phyloP scores from a whole-genome alignment of 2,113 vertebrate species.

The Chlorocebus sabaeus region DNA sequence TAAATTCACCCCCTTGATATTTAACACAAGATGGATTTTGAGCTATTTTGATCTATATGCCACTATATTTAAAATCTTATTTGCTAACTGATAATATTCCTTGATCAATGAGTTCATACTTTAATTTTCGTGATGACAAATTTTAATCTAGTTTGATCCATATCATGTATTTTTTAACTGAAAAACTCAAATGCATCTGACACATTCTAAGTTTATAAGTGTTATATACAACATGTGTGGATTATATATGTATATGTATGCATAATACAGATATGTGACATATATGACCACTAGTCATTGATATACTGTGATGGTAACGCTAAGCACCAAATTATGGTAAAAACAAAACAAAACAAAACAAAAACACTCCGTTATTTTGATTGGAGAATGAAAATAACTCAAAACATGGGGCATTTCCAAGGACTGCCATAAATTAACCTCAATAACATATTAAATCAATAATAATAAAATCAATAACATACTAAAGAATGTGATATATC shows the following conservation, averaged over 20 bases:
- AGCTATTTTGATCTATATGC: background rate
- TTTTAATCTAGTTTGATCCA: background rate
- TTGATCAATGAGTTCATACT: background rate
- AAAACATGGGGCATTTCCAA: background rate
- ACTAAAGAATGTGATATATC: background rate
- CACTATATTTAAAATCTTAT: background rate
- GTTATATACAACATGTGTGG: background rate
- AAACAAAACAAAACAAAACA: background rate
- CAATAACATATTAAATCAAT: too few relatives aligned
- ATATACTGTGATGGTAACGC: background rate
- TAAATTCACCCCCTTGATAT: background rate
- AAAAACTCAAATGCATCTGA: background rate
- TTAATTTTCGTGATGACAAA: background rate
- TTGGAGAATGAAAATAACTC: background rate
- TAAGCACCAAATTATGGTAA: background rate
- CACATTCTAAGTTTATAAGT: background rate
- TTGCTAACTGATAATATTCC: background rate
- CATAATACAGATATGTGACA: background rate
- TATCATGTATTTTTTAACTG: background rate
- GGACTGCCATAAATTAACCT: background rate
- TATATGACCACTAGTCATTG: background rate
- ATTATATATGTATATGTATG: background rate
- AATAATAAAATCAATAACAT: background rate
- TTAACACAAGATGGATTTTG: background rate
- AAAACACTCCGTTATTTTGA: background rate